Evolutionary conservation across 1,140 invertebrate genomes (phyloP), one percentile per base, ranked within the genome.

Genomic region (Tetranychus cinnabarinus): DNA sequence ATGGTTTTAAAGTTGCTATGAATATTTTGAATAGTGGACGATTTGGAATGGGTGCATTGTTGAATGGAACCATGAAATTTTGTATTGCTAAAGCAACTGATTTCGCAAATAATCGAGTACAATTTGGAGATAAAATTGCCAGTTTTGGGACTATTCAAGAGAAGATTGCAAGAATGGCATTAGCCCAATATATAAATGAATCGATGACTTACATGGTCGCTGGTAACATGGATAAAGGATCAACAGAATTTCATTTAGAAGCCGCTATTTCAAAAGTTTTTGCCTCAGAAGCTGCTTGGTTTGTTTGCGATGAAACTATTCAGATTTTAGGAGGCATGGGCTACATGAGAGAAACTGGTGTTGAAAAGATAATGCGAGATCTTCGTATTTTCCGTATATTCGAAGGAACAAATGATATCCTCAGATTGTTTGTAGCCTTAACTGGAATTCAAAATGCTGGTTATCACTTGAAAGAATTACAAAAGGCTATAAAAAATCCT

Each of bases 1-100:
- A 91, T 74, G 95, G 95, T 23, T 99, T 99, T 73, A 98, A 98
- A 78, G 83, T 98, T 62, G 96, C 96, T 8, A 97, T 99, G 89
- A 92, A 92, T 70, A 97, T 99, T 72, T 76, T 99, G 12, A 99
- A 99, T 73, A 97, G 96, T 74, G 96, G 96, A 35, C 78, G 95
- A 60, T 99, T 98, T 77, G 93, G 95, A 63, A 98, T 98, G 91
- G 87, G 84, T 55, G 90, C 90, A 33, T 86, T 84, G 52, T 74
- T 97, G 39, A 79, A 87, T 10, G 95, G 95, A 58, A 95, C 90
- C 0, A 93, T 95, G 89, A 81, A 81, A 67, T 75, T 78, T 54
- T 90, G 86, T 64, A 87, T 95, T 47, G 77, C 82, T 68, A 86
- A 89, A 75, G 86, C 95, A 2, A 81, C 86, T 23, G 88, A 93